These are phyloP conservation scores for Montipora efflorescens DNA, from an alignment of 64 coral and sea anemone genomes.

Conservation along the genomic window DNA sequence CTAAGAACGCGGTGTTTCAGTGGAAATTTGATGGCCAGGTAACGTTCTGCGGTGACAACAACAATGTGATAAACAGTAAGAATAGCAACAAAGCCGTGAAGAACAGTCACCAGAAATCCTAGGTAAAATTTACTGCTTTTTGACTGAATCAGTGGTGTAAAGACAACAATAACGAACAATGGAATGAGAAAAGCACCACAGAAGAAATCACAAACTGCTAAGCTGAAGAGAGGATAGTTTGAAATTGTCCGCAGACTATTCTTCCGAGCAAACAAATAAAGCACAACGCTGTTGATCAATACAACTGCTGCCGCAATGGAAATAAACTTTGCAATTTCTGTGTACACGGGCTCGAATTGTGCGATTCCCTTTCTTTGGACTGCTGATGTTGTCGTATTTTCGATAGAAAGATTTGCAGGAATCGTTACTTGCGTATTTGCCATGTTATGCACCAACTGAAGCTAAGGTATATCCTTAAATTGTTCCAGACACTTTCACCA, in stretches of 20 bases:
- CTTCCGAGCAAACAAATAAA: constrained; percentile 18
- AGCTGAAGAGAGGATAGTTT: constrained; percentile 46
- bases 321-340: not conserved
- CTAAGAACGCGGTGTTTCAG: not conserved
- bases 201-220: constrained; percentile 10
- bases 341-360: not conserved
- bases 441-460: not conserved
- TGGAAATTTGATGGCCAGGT: constrained; percentile 36
- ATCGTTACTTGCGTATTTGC: not conserved
- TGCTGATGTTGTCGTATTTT: not conserved
- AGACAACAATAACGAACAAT: not conserved
- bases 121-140: not conserved
- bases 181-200: constrained; percentile 3
- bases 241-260: constrained; percentile 5
- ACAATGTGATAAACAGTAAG: constrained; percentile 15
- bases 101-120: constrained; percentile 21
- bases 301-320: constrained; percentile 19
- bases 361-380: not conserved
- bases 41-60: constrained; percentile 18
- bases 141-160: not conserved
- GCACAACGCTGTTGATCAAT: constrained; percentile 9
- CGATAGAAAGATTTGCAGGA: not conserved
- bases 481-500: too few species aligned
- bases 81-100: constrained; percentile 47
- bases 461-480: too few species aligned